These are phyloP conservation scores for Phasianus colchicus DNA, from an alignment of 2,113 vertebrate genomes.

Conservation along the genomic window DNA sequence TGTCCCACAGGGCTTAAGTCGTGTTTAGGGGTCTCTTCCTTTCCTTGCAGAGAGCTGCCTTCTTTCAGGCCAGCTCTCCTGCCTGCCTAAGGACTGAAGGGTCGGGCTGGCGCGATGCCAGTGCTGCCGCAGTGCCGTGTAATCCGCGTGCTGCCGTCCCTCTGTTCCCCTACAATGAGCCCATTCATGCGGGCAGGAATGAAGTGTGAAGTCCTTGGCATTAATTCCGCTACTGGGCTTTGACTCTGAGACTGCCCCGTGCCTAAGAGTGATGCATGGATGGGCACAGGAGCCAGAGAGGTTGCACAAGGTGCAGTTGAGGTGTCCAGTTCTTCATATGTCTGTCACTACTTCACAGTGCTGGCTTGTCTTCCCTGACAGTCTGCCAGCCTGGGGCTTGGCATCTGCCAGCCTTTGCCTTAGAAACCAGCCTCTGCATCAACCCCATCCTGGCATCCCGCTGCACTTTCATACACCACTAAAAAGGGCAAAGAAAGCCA, in stretches of 20 bases:
- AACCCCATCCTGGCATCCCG: neutral
- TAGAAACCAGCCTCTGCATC: neutral
- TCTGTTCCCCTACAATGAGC: conserved; percentile 27
- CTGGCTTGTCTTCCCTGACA: neutral
- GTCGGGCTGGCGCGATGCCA: neutral
- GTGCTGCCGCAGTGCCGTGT: conserved; percentile 14
- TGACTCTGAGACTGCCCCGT: neutral
- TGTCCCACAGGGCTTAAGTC: neutral
- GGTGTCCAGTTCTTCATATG: accelerated
- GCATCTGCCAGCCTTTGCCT: neutral
- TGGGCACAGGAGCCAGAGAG: neutral
- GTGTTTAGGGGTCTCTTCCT: neutral
- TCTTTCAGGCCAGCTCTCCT: neutral
- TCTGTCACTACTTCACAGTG: neutral
- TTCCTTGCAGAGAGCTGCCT: neutral
- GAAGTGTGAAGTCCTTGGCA: conserved; percentile 55
- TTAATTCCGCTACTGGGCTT: neutral
- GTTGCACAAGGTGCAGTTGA: neutral
- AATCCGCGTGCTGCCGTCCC: neutral
- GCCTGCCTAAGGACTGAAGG: neutral
- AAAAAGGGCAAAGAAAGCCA: neutral
- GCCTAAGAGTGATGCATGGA: neutral
- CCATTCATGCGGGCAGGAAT: conserved; percentile 53
- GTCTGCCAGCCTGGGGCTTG: neutral
- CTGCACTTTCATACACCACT: neutral